These are phyloP conservation scores for Tetheella fluctuosa DNA, from an alignment of 2,888 invertebrate species.

Conservation along the genomic window DNA sequence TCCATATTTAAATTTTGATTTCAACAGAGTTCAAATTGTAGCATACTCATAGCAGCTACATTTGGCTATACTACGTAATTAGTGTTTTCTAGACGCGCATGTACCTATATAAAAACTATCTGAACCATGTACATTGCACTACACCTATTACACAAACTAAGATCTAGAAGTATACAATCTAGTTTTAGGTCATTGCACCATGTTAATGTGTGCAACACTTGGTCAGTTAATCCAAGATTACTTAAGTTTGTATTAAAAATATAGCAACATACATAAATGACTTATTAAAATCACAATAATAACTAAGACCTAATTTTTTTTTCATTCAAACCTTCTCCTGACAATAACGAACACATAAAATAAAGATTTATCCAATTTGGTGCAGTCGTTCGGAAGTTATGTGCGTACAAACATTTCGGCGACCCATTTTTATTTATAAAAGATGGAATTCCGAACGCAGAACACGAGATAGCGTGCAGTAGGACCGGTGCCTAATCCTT, in stretches of 20 bases:
- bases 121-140: neutral
- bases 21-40: neutral
- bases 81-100: neutral
- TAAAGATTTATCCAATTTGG: no score
- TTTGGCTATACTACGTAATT: neutral
- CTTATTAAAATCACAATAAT: no score
- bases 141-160: neutral
- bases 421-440: no score
- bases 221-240: neutral
- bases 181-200: conserved; percentile 1
- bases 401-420: no score
- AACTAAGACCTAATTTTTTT: no score
- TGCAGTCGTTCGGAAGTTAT: no score
- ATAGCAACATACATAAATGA: neutral
- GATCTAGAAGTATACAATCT: neutral
- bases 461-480: no score
- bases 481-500: no score
- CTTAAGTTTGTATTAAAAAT: neutral
- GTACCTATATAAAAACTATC: neutral
- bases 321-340: no score
- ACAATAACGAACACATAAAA: no score
- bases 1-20: no score
- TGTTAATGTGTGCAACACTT: neutral
- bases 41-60: neutral
- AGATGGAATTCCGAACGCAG: no score